Base-by-base conservation (phyloP, 2,113 vertebrate species). In the Hoplias malabaricus region DNA sequence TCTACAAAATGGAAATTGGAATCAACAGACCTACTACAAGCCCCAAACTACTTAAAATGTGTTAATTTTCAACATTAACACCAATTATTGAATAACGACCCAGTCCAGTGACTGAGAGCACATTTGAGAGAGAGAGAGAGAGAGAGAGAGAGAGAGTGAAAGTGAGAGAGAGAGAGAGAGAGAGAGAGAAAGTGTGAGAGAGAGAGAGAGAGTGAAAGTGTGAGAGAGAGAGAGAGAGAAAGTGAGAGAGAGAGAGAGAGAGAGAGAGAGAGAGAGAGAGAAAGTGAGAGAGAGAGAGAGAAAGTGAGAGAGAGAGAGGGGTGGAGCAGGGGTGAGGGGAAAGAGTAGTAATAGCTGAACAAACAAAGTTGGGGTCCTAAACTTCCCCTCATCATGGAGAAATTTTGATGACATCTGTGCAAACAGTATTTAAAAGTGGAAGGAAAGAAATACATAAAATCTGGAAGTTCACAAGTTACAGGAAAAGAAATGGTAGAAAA, bases 391-490 rank as follows among this genome's bases (percentile, higher is more conserved):
- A 69, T 61, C 31, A 5, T n/a, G 29, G 29, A 21, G 61, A 23
- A 59, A 50, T 61, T 59, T 43, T 61, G 53, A 33, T 27, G n/a
- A 38, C 29, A 61, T 61, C 57, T 61, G 29, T 25, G 4, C 21
- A 16, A 31, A 50, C 27, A 48, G 53, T 48, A 54, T n/a, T n/a
- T 56, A 36, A 4, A 57, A 38, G 53, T 42, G 54, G 36, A 53
- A 53, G 16, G 48, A n/a, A 76, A 43, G 38, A 29, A 62, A 10
- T 43, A 12, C 33, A 77, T 57, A 11, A 69, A 62, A 70, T 36
- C 29, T 76, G 23, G 50, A 25, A 50, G 38, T 25, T 48, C 13
- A 34, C 14, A 50, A 16, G 61, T 59, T 38, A 69, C 21, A 62
- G 33, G 34, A 16, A 5, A 23, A 31, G 57, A 59, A 16, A 19